phyloP scores from a whole-genome alignment of 2,888 invertebrate species.

The Drosophila affinis region DNA sequence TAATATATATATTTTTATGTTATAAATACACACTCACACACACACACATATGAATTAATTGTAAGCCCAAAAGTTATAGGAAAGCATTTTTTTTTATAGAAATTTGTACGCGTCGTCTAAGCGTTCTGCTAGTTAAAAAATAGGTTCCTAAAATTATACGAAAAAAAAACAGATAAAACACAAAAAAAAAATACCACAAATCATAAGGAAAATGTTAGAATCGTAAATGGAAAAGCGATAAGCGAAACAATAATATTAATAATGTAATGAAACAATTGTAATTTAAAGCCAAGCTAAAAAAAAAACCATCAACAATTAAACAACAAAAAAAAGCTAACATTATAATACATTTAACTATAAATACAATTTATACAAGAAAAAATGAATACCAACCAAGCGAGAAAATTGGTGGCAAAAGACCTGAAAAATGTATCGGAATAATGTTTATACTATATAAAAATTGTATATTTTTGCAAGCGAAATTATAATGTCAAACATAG shows the following conservation, averaged over 20 bases:
- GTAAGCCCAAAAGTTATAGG: slow-evolving; percentile 67
- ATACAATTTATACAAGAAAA: slow-evolving; percentile 46
- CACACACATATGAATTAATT: slow-evolving; percentile 66
- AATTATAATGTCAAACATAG: slow-evolving; percentile 70
- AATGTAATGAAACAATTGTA: slow-evolving; percentile 44
- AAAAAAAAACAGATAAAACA: slow-evolving; percentile 41
- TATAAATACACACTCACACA: slow-evolving; percentile 44
- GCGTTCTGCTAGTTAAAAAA: slow-evolving; percentile 73
- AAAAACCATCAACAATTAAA: slow-evolving; percentile 46
- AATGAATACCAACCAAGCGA: slow-evolving; percentile 21
- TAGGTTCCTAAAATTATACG: slow-evolving; percentile 68
- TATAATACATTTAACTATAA: slow-evolving; percentile 43
- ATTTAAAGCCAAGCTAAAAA: slow-evolving; percentile 71
- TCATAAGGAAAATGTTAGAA: slow-evolving; percentile 32
- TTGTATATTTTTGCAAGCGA: slow-evolving; percentile 67
- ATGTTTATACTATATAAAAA: slow-evolving; percentile 36
- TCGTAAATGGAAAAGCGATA: slow-evolving; percentile 45
- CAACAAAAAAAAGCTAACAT: slow-evolving; percentile 43
- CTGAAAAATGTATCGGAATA: slow-evolving; percentile 48
- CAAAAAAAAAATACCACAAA: slow-evolving; percentile 17
- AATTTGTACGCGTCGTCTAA: slow-evolving; percentile 56
- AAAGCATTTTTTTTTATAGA: slow-evolving; percentile 65
- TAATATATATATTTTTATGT: slow-evolving; percentile 68
- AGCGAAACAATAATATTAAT: slow-evolving; percentile 61
- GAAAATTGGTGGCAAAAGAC: slow-evolving; percentile 27